A percentile compares a stretch with the other conserved stretches of the same genome.
Evolutionary conservation across 2,797 vertebrate genomes (phyloP).

Genomic region (Pagetopsis macropterus): DNA sequence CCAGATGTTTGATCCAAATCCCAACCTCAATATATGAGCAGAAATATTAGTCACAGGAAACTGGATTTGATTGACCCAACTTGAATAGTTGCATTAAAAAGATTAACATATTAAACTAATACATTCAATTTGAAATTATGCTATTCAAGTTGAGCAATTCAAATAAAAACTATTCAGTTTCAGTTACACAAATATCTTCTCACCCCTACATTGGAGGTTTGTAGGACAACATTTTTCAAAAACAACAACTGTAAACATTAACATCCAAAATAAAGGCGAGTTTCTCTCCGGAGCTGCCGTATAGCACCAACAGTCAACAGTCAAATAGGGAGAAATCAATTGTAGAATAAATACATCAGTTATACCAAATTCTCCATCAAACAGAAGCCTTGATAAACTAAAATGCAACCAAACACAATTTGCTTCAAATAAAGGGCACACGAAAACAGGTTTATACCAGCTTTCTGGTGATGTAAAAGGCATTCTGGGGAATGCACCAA

Average conservation of each 20-base stretch:
- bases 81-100: too few species aligned
- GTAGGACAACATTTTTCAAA: constrained; percentile 22
- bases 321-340: constrained; percentile 26
- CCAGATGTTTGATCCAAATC: neutral
- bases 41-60: too few species aligned
- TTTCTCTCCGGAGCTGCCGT: constrained; percentile 48
- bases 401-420: constrained; percentile 22
- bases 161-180: too few species aligned
- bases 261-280: constrained; percentile 20
- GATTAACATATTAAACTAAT: too few species aligned
- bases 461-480: constrained; percentile 44
- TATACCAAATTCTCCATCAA: neutral
- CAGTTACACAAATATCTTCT: too few species aligned
- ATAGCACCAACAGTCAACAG: constrained; percentile 61
- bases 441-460: constrained; percentile 12
- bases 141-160: too few species aligned
- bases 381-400: constrained; percentile 20
- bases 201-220: constrained; percentile 9
- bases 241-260: constrained; percentile 56
- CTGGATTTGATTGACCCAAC: too few species aligned
- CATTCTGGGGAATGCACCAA: constrained; percentile 51
- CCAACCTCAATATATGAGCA: neutral
- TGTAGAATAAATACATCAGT: constrained; percentile 19
- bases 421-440: neutral
- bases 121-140: too few species aligned